Evolutionary conservation across 2,797 vertebrate species (phyloP).

Genomic region (Sciaenops ocellatus): DNA sequence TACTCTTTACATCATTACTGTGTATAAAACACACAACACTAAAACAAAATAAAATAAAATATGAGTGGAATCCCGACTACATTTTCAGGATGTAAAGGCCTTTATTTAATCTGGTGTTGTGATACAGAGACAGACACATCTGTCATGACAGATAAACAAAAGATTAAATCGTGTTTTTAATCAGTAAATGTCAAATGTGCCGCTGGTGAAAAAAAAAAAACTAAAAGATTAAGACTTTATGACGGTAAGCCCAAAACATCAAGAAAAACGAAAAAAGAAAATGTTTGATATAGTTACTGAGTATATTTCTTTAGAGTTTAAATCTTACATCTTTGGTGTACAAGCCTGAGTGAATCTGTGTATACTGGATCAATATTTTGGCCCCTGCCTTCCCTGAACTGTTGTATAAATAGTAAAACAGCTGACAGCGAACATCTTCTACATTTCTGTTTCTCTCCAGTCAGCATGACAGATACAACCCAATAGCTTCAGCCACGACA

Average conservation of each 20-base stretch:
- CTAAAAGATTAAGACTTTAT: background rate
- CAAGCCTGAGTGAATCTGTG: conserved; percentile 40
- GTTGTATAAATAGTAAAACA: conserved; percentile 80
- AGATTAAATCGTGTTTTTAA: conserved; percentile 26
- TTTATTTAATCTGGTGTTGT: conserved; percentile 27
- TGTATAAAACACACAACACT: conserved; percentile 55
- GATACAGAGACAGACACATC: conserved; percentile 18
- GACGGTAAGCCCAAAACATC: background rate
- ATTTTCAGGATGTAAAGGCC: conserved; percentile 26
- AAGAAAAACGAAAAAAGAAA: background rate
- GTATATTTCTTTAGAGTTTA: conserved; percentile 7
- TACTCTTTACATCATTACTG: conserved; percentile 27
- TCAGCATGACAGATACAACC: conserved; percentile 61
- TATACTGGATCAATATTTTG: conserved; percentile 77
- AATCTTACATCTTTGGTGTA: conserved; percentile 34
- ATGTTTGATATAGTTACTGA: background rate
- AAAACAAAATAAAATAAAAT: no score
- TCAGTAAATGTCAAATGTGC: conserved; percentile 14
- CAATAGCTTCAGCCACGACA: conserved; percentile 24
- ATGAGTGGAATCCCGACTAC: conserved; percentile 4
- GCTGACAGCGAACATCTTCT: conserved; percentile 75
- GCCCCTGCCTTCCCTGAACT: conserved; percentile 65
- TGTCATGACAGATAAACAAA: conserved; percentile 32
- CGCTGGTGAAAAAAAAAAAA: background rate
- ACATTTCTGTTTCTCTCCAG: conserved; percentile 68